phyloP scores from a whole-genome alignment of 2,797 vertebrate genomes.

The Furcifer pardalis region DNA sequence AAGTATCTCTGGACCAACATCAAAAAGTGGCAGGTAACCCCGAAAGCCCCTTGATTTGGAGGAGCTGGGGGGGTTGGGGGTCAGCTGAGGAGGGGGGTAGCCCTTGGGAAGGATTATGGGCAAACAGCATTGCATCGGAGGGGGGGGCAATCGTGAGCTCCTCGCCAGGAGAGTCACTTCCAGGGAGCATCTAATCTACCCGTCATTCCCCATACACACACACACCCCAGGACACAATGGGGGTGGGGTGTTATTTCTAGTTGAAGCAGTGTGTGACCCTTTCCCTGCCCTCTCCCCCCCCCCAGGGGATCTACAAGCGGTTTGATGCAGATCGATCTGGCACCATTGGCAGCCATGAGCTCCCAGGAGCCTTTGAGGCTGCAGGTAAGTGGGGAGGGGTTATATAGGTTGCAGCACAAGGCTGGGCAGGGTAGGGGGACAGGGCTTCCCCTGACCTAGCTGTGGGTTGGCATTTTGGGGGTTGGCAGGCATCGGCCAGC shows the following conservation, averaged over 20 bases:
- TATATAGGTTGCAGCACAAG: rapidly evolving
- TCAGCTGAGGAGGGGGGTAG: not conserved
- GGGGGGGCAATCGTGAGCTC: no score
- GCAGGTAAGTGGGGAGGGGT: slow-evolving; percentile 79
- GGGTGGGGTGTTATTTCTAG: no score
- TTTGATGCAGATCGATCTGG: slow-evolving; percentile 82
- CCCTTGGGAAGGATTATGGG: not conserved
- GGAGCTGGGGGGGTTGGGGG: not conserved
- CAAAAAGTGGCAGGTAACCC: slow-evolving; percentile 89
- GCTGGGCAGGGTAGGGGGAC: not conserved
- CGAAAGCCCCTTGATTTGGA: no score
- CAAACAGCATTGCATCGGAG: no score
- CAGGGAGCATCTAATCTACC: no score
- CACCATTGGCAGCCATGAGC: slow-evolving; percentile 77
- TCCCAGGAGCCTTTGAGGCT: slow-evolving; percentile 79
- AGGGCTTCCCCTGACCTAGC: no score
- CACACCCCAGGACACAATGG: no score
- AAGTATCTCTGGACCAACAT: slow-evolving; percentile 92
- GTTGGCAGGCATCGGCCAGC: no score
- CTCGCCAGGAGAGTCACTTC: no score
- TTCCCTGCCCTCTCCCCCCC: not conserved
- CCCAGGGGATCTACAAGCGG: slow-evolving; percentile 77
- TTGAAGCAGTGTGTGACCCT: no score
- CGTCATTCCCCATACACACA: no score
- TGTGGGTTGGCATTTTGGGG: no score